Evolutionary conservation across 2,797 vertebrate genomes (phyloP).

Genomic region (Otolemur crassicaudatus): DNA sequence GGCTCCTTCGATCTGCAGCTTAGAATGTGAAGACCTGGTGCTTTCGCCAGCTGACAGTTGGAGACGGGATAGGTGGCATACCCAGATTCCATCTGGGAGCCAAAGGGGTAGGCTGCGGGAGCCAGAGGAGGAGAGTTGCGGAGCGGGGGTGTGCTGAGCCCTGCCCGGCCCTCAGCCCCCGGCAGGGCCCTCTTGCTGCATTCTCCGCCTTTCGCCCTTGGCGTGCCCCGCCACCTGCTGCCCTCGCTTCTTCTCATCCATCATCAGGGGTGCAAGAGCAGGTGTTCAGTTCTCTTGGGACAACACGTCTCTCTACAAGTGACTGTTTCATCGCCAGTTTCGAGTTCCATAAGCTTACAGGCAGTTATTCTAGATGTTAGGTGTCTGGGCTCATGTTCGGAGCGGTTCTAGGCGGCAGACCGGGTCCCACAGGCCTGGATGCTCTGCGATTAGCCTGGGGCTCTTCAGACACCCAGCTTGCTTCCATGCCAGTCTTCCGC

Average conservation of each 20-base stretch:
- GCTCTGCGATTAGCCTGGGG: neutral
- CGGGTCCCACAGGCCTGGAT: neutral
- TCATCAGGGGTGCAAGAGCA: neutral
- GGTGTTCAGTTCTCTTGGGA: neutral
- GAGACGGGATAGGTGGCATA: constrained; percentile 1
- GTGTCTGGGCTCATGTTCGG: neutral
- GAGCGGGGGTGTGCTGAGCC: constrained; percentile 64
- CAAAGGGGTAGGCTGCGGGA: constrained; percentile 73
- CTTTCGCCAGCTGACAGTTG: neutral
- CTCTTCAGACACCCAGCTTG: neutral
- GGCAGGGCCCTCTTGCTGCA: neutral
- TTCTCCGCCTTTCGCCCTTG: neutral
- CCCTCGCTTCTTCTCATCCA: neutral
- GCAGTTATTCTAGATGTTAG: neutral
- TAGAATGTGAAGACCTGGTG: neutral
- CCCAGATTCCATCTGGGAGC: constrained; percentile 67
- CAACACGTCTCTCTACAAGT: neutral
- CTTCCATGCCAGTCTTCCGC: constrained; percentile 25
- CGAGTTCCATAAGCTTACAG: neutral
- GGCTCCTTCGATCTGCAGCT: neutral
- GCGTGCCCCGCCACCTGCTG: neutral
- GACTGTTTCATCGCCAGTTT: neutral
- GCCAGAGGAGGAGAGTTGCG: neutral
- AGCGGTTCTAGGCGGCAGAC: neutral
- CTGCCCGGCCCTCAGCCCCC: constrained; percentile 21